Evolutionary conservation across 1,140 invertebrate genomes (phyloP).

Genomic region (Coptotermes formosanus): DNA sequence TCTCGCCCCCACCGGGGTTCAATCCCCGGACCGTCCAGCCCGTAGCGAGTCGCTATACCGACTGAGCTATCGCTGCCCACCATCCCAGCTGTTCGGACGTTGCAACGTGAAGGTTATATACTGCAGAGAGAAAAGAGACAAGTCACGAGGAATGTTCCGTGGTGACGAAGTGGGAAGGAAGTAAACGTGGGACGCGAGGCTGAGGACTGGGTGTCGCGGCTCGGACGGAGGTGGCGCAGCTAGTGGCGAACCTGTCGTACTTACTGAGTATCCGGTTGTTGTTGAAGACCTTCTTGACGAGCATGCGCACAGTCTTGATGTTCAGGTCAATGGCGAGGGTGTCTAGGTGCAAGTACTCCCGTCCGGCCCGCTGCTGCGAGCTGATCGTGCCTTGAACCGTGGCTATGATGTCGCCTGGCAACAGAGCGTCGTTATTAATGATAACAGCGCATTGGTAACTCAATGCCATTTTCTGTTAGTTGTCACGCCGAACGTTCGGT

Average conservation of each 20-base stretch:
- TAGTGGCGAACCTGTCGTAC: slow-evolving; percentile 40
- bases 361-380: slow-evolving; percentile 47
- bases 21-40: too few species aligned
- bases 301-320: slow-evolving; percentile 64
- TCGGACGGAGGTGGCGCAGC: not conserved
- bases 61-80: too few species aligned
- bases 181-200: not conserved
- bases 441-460: too few species aligned
- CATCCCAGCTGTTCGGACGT: too few species aligned
- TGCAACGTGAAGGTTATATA: too few species aligned
- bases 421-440: not conserved
- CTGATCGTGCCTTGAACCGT: slow-evolving; percentile 60
- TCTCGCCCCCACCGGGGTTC: too few species aligned
- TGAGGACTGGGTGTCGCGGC: not conserved
- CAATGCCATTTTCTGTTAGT: too few species aligned
- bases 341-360: slow-evolving; percentile 62
- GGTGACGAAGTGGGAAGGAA: too few species aligned
- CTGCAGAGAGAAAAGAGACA: too few species aligned
- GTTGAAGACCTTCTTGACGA: slow-evolving; percentile 64
- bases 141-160: too few species aligned
- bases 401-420: slow-evolving; percentile 57
- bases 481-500: too few species aligned
- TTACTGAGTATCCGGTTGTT: slow-evolving; percentile 70
- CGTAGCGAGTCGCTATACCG: too few species aligned
- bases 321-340: slow-evolving; percentile 57